These are phyloP conservation scores for Magallana nippona DNA, from an alignment of 2,888 invertebrate species.

Conservation along the genomic window DNA sequence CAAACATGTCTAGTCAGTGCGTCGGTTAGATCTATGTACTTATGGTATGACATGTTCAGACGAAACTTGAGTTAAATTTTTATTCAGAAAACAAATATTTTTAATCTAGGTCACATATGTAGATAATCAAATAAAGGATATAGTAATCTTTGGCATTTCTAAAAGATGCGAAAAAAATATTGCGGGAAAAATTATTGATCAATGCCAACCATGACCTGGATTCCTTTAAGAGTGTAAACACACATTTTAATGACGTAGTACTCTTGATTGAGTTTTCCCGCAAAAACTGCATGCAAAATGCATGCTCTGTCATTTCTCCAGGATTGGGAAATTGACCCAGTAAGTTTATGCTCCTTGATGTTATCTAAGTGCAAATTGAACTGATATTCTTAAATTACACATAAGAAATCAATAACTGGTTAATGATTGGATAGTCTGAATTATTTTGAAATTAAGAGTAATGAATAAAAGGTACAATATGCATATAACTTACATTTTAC, in stretches of 20 bases:
- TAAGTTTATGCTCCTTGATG: no score
- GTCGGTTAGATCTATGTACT: conserved; percentile 25
- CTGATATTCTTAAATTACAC: no score
- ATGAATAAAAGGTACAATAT: no score
- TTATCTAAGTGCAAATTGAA: no score
- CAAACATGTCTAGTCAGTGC: conserved; percentile 60
- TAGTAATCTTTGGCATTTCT: background rate
- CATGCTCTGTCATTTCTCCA: background rate
- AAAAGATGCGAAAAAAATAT: background rate
- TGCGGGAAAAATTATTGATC: conserved; percentile 28
- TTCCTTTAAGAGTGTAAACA: conserved; percentile 13
- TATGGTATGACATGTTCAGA: conserved; percentile 40
- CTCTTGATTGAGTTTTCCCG: background rate
- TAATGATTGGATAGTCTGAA: no score
- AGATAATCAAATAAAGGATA: background rate
- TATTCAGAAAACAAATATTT: background rate
- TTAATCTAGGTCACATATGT: no score
- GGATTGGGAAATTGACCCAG: no score
- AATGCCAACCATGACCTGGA: conserved; percentile 20
- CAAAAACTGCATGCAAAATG: conserved; percentile 6
- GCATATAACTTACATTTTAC: no score
- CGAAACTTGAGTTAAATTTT: conserved; percentile 32
- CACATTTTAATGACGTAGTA: conserved; percentile 25
- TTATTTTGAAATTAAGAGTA: no score
- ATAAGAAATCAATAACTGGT: no score